Conservation (phyloP, 2,797 vertebrate species). For the Podargus strigoides region DNA sequence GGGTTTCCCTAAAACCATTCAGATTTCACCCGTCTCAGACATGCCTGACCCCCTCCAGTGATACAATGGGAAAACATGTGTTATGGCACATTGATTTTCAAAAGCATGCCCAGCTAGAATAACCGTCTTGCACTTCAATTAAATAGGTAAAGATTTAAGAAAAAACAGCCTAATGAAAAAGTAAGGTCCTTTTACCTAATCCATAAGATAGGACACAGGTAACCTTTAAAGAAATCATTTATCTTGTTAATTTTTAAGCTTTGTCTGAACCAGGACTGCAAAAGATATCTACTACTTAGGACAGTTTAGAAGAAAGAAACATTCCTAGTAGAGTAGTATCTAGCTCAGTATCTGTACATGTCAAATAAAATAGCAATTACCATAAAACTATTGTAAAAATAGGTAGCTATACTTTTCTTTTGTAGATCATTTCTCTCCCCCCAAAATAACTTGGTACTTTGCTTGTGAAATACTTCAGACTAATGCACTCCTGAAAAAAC, state of each 20-base stretch:
- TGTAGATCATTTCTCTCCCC: background rate
- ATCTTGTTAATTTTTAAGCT: background rate
- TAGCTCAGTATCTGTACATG: background rate
- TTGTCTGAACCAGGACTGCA: background rate
- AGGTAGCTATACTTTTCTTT: conserved; percentile 1
- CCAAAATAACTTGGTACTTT: conserved; percentile 26
- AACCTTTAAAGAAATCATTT: background rate
- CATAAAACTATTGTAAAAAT: conserved; percentile 17
- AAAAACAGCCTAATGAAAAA: background rate
- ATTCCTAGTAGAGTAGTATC: background rate
- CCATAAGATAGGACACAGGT: background rate
- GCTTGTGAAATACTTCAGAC: conserved; percentile 14
- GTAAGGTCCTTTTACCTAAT: background rate
- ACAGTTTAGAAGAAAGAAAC: background rate
- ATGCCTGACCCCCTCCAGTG: rapidly evolving
- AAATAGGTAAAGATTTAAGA: background rate
- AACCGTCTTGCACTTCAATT: background rate
- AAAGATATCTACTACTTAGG: background rate
- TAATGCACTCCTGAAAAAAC: conserved; percentile 40
- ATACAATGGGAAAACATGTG: background rate
- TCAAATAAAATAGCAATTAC: background rate
- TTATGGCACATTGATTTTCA: background rate
- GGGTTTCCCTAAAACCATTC: background rate
- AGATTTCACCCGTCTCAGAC: background rate
- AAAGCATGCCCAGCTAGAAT: background rate